Conservation (phyloP, 2,797 vertebrate genomes). For the Oryzias dopingdopingensis region DNA sequence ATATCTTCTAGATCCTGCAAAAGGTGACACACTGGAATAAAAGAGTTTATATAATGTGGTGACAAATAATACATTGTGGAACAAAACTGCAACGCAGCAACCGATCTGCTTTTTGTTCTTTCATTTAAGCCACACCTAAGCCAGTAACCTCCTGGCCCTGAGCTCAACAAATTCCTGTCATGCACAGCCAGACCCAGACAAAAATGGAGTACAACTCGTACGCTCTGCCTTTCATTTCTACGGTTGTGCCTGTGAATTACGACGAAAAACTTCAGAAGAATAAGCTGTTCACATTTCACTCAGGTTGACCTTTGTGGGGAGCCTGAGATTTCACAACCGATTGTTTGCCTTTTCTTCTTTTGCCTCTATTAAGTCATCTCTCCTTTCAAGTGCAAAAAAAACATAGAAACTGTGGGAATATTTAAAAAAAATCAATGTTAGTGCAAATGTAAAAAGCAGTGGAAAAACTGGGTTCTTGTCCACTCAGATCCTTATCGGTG, state of each 20-base stretch:
- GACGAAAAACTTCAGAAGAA: conserved; percentile 1
- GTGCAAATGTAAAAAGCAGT: too few species aligned
- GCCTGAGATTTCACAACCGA: conserved; percentile 6
- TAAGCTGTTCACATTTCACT: neutral
- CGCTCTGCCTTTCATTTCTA: conserved; percentile 2
- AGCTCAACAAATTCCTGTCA: conserved; percentile 13
- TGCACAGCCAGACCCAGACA: conserved; percentile 4
- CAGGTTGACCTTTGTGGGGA: neutral
- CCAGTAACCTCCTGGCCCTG: conserved; percentile 15
- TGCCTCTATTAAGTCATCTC: conserved; percentile 1
- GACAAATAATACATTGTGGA: conserved; percentile 17
- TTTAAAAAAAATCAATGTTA: too few species aligned
- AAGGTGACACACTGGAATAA: conserved; percentile 1
- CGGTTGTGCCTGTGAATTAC: conserved; percentile 4
- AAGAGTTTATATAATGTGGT: conserved; percentile 4
- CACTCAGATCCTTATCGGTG: too few species aligned
- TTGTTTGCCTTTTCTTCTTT: neutral
- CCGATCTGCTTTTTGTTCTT: conserved; percentile 32
- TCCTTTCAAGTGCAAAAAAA: neutral
- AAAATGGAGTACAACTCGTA: conserved; percentile 19
- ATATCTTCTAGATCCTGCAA: conserved; percentile 4
- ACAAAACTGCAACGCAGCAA: conserved; percentile 9
- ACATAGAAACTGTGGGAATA: neutral
- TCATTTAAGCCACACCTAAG: conserved; percentile 9
- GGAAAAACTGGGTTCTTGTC: too few species aligned